Percentiles rank a stretch among this genome's conserved stretches.
Conservation (phyloP, 2,113 vertebrate species). For the Copsychus sechellarum region DNA sequence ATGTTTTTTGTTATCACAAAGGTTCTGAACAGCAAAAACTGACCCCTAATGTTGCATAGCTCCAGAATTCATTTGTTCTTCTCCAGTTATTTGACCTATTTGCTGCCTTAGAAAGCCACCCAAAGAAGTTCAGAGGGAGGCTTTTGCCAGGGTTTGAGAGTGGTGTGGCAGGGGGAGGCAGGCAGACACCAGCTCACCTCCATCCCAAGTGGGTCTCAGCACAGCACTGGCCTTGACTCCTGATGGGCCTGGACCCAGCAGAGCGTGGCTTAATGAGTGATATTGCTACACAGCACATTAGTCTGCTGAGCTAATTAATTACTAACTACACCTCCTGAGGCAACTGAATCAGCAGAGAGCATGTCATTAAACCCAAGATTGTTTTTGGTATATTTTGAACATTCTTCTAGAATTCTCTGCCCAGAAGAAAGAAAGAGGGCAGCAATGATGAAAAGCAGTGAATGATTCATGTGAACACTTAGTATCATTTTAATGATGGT, state of each 20-base stretch:
- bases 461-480: background rate
- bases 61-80: background rate
- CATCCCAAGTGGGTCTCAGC: accelerated
- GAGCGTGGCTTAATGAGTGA: background rate
- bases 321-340: background rate
- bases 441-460: background rate
- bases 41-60: background rate
- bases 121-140: background rate
- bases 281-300: background rate
- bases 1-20: background rate
- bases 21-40: background rate
- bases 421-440: background rate
- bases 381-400: background rate
- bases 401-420: constrained; percentile 1
- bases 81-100: background rate
- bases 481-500: background rate
- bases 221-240: background rate
- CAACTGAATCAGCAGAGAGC: background rate
- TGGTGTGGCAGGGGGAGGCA: background rate
- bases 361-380: background rate
- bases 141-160: background rate
- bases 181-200: background rate
- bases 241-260: background rate
- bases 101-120: background rate
- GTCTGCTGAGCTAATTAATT: constrained; percentile 17